phyloP scores from a whole-genome alignment of 2,113 vertebrate species.

The Felis catus region DNA sequence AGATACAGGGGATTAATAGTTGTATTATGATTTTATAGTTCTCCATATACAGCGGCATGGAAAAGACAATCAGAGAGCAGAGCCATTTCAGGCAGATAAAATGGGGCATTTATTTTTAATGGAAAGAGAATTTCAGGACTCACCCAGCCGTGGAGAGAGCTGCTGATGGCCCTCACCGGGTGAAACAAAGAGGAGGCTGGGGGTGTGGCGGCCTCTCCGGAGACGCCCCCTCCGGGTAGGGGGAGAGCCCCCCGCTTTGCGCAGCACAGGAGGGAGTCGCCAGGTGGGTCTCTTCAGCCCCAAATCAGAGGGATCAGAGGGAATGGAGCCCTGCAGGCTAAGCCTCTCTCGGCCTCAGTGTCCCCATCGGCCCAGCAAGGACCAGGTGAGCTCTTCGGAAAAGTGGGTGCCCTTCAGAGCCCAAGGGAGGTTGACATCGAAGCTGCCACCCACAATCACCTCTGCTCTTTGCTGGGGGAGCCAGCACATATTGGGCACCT shows the following conservation, averaged over 20 bases:
- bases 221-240: accelerated
- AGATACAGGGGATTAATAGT: conserved; percentile 88
- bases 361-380: neutral
- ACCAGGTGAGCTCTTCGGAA: neutral
- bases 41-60: conserved; percentile 73
- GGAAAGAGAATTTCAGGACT: conserved; percentile 85
- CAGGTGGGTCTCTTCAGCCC: accelerated
- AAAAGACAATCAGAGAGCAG: conserved; percentile 82
- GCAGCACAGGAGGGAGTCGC: accelerated
- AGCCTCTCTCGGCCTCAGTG: neutral
- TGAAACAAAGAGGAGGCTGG: conserved; percentile 65
- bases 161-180: conserved; percentile 57
- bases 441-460: accelerated
- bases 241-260: neutral
- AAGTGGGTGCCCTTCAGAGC: accelerated
- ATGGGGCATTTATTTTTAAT: conserved; percentile 89
- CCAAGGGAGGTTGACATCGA: accelerated
- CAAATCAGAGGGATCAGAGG: neutral
- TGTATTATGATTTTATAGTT: conserved; percentile 88
- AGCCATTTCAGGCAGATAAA: conserved; percentile 84
- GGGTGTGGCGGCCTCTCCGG: neutral
- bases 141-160: conserved; percentile 81
- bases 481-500: accelerated
- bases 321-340: neutral
- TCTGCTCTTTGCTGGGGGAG: neutral